Conservation (phyloP, 2,888 invertebrate genomes). For the Acleris literana region DNA sequence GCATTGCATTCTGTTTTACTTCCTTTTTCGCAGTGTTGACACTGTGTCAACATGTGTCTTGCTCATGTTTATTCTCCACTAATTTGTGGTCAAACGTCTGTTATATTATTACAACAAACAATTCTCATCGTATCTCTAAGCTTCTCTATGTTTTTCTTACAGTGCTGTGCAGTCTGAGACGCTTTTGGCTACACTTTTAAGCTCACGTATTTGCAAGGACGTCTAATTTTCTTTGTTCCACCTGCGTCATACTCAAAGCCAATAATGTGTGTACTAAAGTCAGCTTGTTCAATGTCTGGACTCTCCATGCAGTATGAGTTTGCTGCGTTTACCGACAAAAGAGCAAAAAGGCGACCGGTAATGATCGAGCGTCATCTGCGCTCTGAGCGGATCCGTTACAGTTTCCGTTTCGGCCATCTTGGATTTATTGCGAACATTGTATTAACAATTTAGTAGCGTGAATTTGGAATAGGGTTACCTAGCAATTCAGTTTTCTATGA, state of each 20-base stretch:
- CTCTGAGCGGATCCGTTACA: constrained; percentile 54
- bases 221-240: neutral
- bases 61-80: constrained; percentile 10
- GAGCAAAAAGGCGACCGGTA: constrained; percentile 63
- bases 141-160: no score
- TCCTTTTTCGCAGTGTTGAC: constrained; percentile 12
- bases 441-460: constrained; percentile 13
- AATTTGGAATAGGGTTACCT: no score
- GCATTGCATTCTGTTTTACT: constrained; percentile 31
- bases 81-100: neutral
- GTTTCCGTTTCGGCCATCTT: constrained; percentile 66
- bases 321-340: constrained; percentile 51
- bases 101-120: constrained; percentile 1
- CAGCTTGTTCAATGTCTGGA: constrained; percentile 3
- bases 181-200: no score
- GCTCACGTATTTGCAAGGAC: no score
- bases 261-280: constrained; percentile 15
- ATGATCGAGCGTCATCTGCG: constrained; percentile 52
- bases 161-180: no score
- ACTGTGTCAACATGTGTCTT: constrained; percentile 7
- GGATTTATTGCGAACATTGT: constrained; percentile 46
- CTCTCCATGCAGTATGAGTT: constrained; percentile 23
- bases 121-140: no score
- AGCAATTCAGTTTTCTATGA: no score
- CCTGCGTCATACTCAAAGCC: constrained; percentile 14